Evolutionary conservation across 1,140 invertebrate species (phyloP).

Genomic region (Argopecten irradians): DNA sequence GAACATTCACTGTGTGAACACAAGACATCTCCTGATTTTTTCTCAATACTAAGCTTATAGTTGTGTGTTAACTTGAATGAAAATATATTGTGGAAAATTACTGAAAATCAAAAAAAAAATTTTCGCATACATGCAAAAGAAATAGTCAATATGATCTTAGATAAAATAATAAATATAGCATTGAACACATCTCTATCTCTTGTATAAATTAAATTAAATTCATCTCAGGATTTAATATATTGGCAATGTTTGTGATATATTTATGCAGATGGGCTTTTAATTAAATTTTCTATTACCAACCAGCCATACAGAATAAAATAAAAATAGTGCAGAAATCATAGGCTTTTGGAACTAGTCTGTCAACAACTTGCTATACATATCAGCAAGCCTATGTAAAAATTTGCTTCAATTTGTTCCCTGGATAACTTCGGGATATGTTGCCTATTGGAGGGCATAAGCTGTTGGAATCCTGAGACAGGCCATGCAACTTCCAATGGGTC

Average conservation of each 20-base stretch:
- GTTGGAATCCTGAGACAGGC: conserved; percentile 33
- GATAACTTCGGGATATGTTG: neutral
- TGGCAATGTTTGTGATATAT: conserved; percentile 5
- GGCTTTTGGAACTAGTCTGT: neutral
- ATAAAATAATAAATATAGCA: neutral
- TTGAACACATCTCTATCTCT: neutral
- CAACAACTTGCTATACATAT: neutral
- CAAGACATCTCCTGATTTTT: conserved; percentile 32
- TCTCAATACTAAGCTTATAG: conserved; percentile 24
- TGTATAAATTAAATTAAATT: neutral
- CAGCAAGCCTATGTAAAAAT: conserved; percentile 36
- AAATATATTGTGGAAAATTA: neutral
- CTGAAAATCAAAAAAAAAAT: conserved; percentile 6
- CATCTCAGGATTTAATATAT: neutral
- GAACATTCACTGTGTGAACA: conserved; percentile 49
- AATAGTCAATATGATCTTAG: neutral
- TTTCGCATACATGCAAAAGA: conserved; percentile 10
- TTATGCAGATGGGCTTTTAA: neutral
- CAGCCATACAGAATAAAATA: neutral
- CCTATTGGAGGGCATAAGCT: neutral
- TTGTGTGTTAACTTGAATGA: conserved; percentile 30
- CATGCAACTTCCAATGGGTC: conserved; percentile 30
- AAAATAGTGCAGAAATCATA: neutral
- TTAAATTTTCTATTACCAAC: neutral
- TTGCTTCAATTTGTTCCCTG: conserved; percentile 29